Base-by-base conservation (phyloP, 1,140 invertebrate genomes). In the Anoplolepis gracilipes region DNA sequence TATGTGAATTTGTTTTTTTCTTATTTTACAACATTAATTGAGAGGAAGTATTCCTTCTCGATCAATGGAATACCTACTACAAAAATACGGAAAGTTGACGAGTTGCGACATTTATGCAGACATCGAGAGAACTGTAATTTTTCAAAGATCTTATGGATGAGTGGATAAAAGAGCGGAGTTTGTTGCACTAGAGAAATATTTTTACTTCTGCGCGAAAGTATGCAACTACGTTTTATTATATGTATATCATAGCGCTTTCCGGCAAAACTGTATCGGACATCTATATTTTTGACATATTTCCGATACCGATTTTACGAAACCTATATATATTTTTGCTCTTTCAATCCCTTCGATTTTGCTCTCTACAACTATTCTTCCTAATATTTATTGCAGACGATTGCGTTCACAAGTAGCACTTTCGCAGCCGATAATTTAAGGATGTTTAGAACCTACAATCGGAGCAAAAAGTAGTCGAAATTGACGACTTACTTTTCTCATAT, bases 281-380 rank as follows among this genome's bases (percentile, higher is more conserved):
- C n/a, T 16, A 25, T 79, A 79, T 79, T 79, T 77, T 79, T 69
- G 77, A 79, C 62, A 46, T 65, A 69, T 79, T 79, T 79, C 77
- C 77, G 46, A 69, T 79, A 79, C 62, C 46, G 46, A 33, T 55
- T 69, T 69, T 49, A 64, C 33, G 62, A 69, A 67, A 16, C 33
- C 77, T 57, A 69, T 79, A 69, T 62, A 69, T 30, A 33, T 69
- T 79, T 64, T 69, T 46, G 64, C 62, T 33, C 77, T 79, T 79
- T 79, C 77, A 79, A 79, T 79, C 62, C 77, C 42, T 79, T 55
- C 77, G 77, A 79, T 79, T 69, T 16, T 79, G 55, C 62, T 79
- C 62, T 79, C 46, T 33, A 39, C 42, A 28, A n/a, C 33, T 61
- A 62, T 79, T 79, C 67, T 69, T 55, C 46, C 46, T 49, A n/a